Base-by-base conservation (phyloP, 2,888 invertebrate genomes). In the Silvanus unidentatus region DNA sequence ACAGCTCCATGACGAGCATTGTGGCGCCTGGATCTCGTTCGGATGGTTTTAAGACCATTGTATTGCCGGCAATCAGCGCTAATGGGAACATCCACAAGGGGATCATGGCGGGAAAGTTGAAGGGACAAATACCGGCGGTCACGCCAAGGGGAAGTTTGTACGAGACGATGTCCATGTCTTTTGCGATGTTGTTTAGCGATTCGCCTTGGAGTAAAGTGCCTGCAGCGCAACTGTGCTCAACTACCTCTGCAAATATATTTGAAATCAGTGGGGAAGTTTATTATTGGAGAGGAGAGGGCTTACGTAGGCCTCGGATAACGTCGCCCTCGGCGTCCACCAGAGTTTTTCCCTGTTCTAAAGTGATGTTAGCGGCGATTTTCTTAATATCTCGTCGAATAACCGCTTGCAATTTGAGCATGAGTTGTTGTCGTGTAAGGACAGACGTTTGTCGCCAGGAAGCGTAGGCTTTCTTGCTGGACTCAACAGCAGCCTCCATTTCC, bases 21-120 rank as follows among this genome's bases (percentile, higher is more conserved):
- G 92, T 88, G 4, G 97, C 95, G 0, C 98, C 97, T 3, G 99
- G 99, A 61, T 97, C 98, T 62, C 96, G 82, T 70, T 99, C 99
- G 0, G 97, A 98, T 0, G 99, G 99, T 75, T 90, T 99, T 63
- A 99, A 76, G 43, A 99, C 76, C 72, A 89, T 88, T 0, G 98
- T 92, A 73, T 99, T 99, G 38, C 99, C 99, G 42, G 95, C 92
- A 4, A 92, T 86, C 30, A 88, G 75, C 11, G 89, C 83, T 39
- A 88, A 75, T 0, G 90, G 89, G 79, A 88, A 88, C 81, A 88
- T 88, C 98, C 99, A 99, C 2, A 99, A 77, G 0, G 99, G 99
- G 58, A 99, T 96, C 99, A 99, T 99, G 22, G 98, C 98, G 0
- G 99, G 99, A 73, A 98, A 99, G 73, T 98, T 98, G 72, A 98